These are phyloP conservation scores for Drosophila monieri DNA, from an alignment of 2,888 invertebrate species.

Conservation along the genomic window DNA sequence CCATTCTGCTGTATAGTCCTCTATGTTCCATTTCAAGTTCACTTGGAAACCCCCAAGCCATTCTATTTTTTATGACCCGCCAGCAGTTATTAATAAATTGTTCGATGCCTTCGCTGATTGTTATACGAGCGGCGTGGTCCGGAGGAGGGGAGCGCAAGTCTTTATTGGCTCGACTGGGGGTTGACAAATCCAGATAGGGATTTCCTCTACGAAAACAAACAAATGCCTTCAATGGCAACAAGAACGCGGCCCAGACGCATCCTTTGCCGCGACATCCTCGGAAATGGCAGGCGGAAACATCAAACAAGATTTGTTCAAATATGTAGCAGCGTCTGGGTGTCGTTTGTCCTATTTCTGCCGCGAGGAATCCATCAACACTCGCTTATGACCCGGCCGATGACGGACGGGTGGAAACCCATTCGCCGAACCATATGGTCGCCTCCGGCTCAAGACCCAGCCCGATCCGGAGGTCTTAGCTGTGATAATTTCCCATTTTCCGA, in stretches of 20 bases:
- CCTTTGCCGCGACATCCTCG: slow-evolving; percentile 44
- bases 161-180: slow-evolving; percentile 32
- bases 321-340: slow-evolving; percentile 16
- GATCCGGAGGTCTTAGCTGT: slow-evolving; percentile 36
- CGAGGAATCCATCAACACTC: slow-evolving; percentile 54
- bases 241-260: slow-evolving; percentile 35
- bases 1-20: slow-evolving; percentile 7
- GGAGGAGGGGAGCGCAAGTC: slow-evolving; percentile 3
- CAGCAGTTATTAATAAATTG: slow-evolving; percentile 63
- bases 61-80: slow-evolving; percentile 56
- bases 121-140: slow-evolving; percentile 49
- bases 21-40: slow-evolving; percentile 37
- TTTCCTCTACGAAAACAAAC: slow-evolving; percentile 46
- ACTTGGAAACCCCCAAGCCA: slow-evolving; percentile 36
- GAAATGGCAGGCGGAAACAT: slow-evolving; percentile 39
- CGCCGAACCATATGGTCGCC: slow-evolving; percentile 59
- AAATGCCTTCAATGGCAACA: slow-evolving; percentile 38
- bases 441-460: slow-evolving; percentile 43
- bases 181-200: slow-evolving; percentile 57
- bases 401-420: slow-evolving; percentile 42
- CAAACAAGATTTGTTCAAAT: slow-evolving; percentile 55
- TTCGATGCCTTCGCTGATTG: slow-evolving; percentile 64
- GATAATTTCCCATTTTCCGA: slow-evolving; percentile 57
- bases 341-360: slow-evolving; percentile 61
- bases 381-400: slow-evolving; percentile 48